Percentiles rank a stretch among this genome's conserved stretches.
Evolutionary conservation across 2,888 invertebrate genomes (phyloP).

Genomic region (Halictus quadricinctus): DNA sequence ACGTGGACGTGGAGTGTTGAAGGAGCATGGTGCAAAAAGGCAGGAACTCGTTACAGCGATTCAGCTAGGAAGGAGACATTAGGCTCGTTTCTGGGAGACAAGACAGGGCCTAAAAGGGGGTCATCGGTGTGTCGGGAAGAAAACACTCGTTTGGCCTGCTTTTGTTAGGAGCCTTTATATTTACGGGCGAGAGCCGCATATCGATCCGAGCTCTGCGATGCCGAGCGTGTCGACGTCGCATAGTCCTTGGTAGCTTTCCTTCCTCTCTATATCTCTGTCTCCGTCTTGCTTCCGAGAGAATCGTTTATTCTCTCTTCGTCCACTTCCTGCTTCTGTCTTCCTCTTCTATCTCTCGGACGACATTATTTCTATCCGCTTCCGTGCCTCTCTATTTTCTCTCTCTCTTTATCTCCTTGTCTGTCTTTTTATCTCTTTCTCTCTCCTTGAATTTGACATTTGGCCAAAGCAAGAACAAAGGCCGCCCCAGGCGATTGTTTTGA

Average conservation of each 20-base stretch:
- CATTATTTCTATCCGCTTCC: neutral
- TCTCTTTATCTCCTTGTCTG: neutral
- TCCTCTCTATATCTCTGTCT: neutral
- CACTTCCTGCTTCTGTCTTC: neutral
- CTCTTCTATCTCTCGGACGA: neutral
- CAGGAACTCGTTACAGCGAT: neutral
- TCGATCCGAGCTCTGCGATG: conserved; percentile 59
- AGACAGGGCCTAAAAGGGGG: conserved; percentile 18
- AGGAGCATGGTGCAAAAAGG: neutral
- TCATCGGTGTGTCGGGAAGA: conserved; percentile 42
- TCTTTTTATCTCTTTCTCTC: neutral
- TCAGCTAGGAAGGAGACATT: neutral
- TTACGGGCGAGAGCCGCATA: conserved; percentile 51
- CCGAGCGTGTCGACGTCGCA: conserved; percentile 44
- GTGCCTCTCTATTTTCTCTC: neutral
- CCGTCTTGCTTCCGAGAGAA: neutral
- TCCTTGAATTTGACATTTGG: conserved; percentile 59
- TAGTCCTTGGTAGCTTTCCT: conserved; percentile 52
- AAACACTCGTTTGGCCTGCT: conserved; percentile 58
- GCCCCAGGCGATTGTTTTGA: conserved; percentile 53
- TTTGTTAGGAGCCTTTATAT: conserved; percentile 53
- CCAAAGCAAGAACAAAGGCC: conserved; percentile 47
- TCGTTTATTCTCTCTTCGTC: conserved; percentile 18
- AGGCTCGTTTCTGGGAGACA: neutral
- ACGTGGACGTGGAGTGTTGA: neutral